Conservation (phyloP, 2,888 invertebrate species). For the Branchinecta sandiegonensis region DNA sequence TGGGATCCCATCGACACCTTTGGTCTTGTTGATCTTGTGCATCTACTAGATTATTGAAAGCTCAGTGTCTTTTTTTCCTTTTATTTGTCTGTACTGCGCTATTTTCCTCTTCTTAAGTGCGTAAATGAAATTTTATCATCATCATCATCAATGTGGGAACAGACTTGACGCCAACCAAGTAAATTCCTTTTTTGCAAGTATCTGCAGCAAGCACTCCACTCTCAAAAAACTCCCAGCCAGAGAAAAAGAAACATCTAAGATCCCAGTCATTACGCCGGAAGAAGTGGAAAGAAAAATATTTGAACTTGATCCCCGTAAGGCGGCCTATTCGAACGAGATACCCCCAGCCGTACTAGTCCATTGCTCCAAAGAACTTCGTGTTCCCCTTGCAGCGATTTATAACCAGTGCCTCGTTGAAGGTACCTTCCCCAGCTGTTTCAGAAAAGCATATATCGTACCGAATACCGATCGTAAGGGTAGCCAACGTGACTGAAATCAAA, state of each 20-base stretch:
- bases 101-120: too few relatives aligned
- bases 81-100: too few relatives aligned
- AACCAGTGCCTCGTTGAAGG: slow-evolving; percentile 3
- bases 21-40: too few relatives aligned
- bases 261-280: not conserved
- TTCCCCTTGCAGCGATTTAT: not conserved
- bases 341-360: slow-evolving; percentile 6
- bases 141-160: too few relatives aligned
- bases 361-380: not conserved
- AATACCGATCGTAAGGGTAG: not conserved
- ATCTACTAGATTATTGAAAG: too few relatives aligned
- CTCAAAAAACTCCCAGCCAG: not conserved
- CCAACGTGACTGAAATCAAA: not conserved
- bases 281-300: not conserved
- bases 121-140: too few relatives aligned
- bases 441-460: not conserved
- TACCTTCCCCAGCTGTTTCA: not conserved
- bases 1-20: too few relatives aligned
- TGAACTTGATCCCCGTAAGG: not conserved
- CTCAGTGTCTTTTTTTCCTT: too few relatives aligned
- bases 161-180: not conserved
- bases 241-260: not conserved
- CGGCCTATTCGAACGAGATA: not conserved
- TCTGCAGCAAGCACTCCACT: not conserved
- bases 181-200: not conserved